A percentile compares a stretch with the other conserved stretches of the same genome.
phyloP scores from a whole-genome alignment of 2,888 invertebrate species.

The Cartodere bifasciata region DNA sequence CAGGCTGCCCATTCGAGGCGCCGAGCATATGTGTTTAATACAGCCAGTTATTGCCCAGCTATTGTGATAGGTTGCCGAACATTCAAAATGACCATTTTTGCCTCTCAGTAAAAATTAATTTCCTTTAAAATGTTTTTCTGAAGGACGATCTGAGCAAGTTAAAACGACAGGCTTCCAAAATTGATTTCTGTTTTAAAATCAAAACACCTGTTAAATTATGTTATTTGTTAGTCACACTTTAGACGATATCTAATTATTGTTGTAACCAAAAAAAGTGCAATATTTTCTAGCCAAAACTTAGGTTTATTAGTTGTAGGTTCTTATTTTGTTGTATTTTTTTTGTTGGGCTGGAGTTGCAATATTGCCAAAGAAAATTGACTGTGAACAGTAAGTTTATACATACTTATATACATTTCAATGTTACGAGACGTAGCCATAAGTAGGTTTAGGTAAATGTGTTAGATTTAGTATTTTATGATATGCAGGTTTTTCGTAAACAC shows the following conservation, averaged over 20 bases:
- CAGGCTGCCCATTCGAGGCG: conserved; percentile 86
- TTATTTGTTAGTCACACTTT: conserved; percentile 1
- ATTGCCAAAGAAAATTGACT: conserved; percentile 35
- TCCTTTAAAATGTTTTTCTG: not conserved
- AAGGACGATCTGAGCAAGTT: not conserved
- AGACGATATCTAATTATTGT: conserved; percentile 8
- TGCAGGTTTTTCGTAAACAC: too few relatives aligned
- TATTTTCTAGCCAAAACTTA: conserved; percentile 18
- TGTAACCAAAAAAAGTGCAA: conserved; percentile 17
- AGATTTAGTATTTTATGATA: conserved; percentile 21
- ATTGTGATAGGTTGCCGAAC: conserved; percentile 42
- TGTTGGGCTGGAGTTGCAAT: conserved; percentile 24
- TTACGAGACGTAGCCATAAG: conserved; percentile 25
- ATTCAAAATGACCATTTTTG: too few relatives aligned
- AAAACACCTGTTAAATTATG: not conserved
- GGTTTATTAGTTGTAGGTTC: conserved; percentile 7
- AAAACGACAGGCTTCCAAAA: not conserved
- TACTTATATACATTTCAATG: conserved; percentile 29
- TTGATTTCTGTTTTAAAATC: not conserved
- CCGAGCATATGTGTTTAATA: conserved; percentile 90
- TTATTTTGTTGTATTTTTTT: conserved; percentile 12
- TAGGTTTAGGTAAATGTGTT: conserved; percentile 25
- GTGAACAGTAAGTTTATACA: conserved; percentile 26
- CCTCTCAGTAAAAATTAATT: too few relatives aligned
- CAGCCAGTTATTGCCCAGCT: conserved; percentile 84